Evolutionary conservation across 2,113 vertebrate genomes (phyloP).

Genomic region (Myrmophylax atrothorax): DNA sequence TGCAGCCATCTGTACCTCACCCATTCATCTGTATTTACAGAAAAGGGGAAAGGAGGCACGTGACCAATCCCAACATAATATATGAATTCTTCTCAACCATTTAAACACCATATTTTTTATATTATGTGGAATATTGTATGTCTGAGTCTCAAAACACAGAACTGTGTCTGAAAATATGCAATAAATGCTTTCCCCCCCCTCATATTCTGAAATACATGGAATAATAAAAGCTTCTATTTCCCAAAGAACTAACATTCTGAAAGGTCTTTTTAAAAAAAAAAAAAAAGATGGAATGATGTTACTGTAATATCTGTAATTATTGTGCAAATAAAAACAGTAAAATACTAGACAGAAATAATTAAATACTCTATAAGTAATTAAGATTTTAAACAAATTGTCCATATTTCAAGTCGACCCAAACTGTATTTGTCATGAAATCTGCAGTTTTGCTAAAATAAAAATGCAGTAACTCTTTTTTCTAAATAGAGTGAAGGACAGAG

Average conservation of each 20-base stretch:
- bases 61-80: background rate
- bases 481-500: background rate
- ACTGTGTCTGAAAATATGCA: background rate
- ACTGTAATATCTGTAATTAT: background rate
- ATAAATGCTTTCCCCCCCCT: background rate
- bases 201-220: background rate
- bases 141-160: background rate
- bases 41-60: background rate
- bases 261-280: background rate
- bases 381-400: background rate
- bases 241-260: background rate
- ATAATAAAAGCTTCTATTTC: background rate
- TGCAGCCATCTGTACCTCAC: background rate
- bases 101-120: background rate
- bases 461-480: background rate
- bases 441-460: background rate
- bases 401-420: background rate
- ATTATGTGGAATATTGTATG: background rate
- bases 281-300: background rate
- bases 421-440: background rate
- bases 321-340: background rate
- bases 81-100: background rate
- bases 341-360: background rate
- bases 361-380: background rate
- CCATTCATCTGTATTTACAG: background rate